A percentile compares a stretch with the other conserved stretches of the same genome.
Conservation (phyloP, 2,888 invertebrate species). For the Operophtera brumata region DNA sequence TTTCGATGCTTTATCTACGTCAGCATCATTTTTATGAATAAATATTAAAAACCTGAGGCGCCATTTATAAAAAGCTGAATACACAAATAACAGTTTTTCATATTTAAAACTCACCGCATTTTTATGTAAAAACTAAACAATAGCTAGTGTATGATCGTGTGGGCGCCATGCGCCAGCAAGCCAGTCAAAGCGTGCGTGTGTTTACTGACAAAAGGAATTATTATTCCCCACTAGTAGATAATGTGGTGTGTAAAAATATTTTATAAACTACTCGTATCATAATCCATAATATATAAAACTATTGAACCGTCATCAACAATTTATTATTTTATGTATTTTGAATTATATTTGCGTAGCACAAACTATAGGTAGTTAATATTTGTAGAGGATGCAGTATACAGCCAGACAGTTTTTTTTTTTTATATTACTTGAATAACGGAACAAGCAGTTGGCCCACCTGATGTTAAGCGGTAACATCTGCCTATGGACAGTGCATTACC, state of each 20-base stretch:
- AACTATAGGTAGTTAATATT: too few species aligned
- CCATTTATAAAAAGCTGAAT: neutral
- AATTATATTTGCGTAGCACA: too few species aligned
- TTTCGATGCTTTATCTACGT: too few species aligned
- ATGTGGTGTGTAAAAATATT: conserved; percentile 74
- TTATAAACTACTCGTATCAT: conserved; percentile 42
- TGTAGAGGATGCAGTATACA: too few species aligned
- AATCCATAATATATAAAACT: neutral
- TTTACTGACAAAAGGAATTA: conserved; percentile 68
- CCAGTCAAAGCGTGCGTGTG: conserved; percentile 55
- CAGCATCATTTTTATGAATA: neutral
- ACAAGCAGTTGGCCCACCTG: too few species aligned
- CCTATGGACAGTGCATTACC: too few species aligned
- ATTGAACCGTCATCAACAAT: too few species aligned
- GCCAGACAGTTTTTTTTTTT: too few species aligned
- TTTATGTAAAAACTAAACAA: conserved; percentile 41
- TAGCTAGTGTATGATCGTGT: conserved; percentile 44
- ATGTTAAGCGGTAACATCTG: too few species aligned
- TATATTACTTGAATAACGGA: too few species aligned
- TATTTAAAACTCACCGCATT: neutral
- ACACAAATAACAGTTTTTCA: neutral
- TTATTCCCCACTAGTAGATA: conserved; percentile 59
- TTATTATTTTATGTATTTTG: neutral
- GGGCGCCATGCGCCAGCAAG: conserved; percentile 35
- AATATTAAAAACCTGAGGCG: neutral